A percentile compares a stretch with the other conserved stretches of the same genome.
Conservation (phyloP, 2,113 vertebrate species). For the Sinosuthora webbiana region DNA sequence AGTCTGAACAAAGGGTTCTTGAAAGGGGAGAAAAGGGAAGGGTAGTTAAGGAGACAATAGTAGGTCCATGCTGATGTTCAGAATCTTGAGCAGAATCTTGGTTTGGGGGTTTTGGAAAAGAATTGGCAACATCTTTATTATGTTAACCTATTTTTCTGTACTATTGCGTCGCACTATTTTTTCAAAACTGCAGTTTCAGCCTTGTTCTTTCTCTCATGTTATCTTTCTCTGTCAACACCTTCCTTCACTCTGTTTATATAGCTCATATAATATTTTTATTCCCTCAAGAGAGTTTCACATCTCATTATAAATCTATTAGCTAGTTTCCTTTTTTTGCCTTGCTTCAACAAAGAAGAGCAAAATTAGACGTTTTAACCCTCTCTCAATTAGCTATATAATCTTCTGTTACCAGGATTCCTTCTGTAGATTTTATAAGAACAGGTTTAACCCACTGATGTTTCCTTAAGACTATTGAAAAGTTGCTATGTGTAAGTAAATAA, state of each 20-base stretch:
- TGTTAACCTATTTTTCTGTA: neutral
- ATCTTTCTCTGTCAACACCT: neutral
- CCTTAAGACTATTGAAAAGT: neutral
- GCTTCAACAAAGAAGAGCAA: neutral
- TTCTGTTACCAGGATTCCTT: neutral
- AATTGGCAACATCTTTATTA: neutral
- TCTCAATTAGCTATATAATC: neutral
- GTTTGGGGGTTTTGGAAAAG: neutral
- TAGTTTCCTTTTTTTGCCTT: slow-evolving; percentile 5
- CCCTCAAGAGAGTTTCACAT: neutral
- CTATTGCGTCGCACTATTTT: neutral
- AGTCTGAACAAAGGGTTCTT: neutral
- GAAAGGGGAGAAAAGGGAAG: neutral
- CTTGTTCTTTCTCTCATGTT: neutral
- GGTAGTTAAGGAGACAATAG: neutral
- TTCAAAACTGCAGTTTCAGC: neutral
- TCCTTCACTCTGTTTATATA: neutral
- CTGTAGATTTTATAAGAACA: neutral
- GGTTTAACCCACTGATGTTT: neutral
- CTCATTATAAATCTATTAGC: neutral
- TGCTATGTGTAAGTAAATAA: neutral
- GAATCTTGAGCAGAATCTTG: neutral
- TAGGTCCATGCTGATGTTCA: neutral
- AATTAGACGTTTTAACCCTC: neutral
- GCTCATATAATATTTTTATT: slow-evolving; percentile 29